phyloP scores from a whole-genome alignment of 2,888 invertebrate species.

The Bombyx huttoni region DNA sequence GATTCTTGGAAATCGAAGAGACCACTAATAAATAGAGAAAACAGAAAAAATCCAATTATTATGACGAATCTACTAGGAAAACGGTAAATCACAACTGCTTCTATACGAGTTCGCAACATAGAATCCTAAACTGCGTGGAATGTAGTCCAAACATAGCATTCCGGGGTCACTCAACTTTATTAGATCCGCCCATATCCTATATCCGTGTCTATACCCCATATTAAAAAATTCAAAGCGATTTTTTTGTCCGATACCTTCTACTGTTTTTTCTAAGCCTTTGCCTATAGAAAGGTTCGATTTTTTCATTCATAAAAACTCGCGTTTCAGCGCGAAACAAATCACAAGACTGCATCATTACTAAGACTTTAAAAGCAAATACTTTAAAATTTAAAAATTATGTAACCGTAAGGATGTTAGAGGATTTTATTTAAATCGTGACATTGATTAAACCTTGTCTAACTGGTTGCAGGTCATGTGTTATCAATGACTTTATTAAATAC shows the following conservation, averaged over 20 bases:
- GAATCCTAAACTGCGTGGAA: background rate
- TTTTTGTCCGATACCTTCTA: background rate
- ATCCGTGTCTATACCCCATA: background rate
- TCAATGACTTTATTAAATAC: background rate
- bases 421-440: background rate
- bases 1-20: no score
- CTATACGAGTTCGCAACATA: no score
- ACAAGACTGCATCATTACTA: background rate
- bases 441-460: conserved; percentile 2
- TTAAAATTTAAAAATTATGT: background rate
- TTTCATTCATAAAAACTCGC: no score
- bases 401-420: background rate
- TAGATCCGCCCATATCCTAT: background rate
- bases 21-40: no score
- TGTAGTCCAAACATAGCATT: conserved; percentile 1
- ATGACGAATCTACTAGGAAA: no score
- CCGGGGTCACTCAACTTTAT: background rate
- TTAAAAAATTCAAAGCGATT: background rate
- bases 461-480: background rate
- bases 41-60: no score
- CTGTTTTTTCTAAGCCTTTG: no score
- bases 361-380: background rate
- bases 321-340: background rate
- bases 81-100: no score
- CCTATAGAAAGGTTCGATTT: no score